These are phyloP conservation scores for Cryptocephalus primarius DNA, from an alignment of 2,888 invertebrate genomes.

Conservation along the genomic window DNA sequence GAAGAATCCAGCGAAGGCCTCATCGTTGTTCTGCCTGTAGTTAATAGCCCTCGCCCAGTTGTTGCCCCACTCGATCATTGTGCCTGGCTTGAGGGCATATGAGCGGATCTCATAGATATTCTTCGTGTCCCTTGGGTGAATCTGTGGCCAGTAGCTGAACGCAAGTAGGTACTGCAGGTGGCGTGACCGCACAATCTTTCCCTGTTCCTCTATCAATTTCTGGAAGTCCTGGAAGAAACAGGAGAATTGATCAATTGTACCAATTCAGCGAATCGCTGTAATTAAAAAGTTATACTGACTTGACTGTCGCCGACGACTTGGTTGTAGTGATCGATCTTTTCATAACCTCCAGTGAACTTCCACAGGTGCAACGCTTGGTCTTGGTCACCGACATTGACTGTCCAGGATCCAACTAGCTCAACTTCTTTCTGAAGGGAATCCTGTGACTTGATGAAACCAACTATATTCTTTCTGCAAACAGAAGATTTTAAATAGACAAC, in stretches of 20 bases:
- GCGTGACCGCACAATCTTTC: constrained; percentile 69
- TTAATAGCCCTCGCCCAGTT: constrained; percentile 96
- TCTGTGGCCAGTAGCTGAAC: constrained; percentile 95
- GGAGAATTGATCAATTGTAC: not conserved
- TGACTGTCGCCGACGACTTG: constrained; percentile 54
- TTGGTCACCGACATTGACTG: constrained; percentile 91
- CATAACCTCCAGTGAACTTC: constrained; percentile 90
- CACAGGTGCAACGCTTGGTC: constrained; percentile 96
- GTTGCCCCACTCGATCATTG: constrained; percentile 99
- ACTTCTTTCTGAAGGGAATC: constrained; percentile 56
- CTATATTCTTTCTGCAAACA: constrained; percentile 57
- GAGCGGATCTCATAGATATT: constrained; percentile 89
- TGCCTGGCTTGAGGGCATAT: constrained; percentile 90
- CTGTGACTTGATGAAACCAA: constrained; percentile 64
- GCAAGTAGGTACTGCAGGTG: constrained; percentile 88
- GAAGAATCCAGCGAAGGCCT: constrained; percentile 96
- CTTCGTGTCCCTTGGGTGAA: constrained; percentile 46
- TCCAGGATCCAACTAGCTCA: constrained; percentile 92
- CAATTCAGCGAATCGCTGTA: not conserved
- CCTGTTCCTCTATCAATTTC: constrained; percentile 63
- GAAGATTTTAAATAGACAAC: too few relatives aligned
- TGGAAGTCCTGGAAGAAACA: constrained; percentile 51
- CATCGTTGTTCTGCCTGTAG: constrained; percentile 80
- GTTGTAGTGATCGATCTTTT: constrained; percentile 71
- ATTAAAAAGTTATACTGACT: constrained; percentile 36